phyloP scores from a whole-genome alignment of 2,888 invertebrate genomes.

The Pterobdella sp. region DNA sequence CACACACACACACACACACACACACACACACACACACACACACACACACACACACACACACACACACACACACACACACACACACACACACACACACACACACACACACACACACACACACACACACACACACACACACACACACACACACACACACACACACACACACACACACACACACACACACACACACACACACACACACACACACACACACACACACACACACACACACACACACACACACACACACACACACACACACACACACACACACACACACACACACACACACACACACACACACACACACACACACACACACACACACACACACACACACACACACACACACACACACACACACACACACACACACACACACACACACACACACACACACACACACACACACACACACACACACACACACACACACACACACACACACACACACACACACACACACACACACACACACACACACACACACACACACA shows the following conservation, averaged over 20 bases:
- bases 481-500: conserved; percentile 1
- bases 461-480: conserved; percentile 1
- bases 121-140: conserved; percentile 1
- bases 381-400: conserved; percentile 1
- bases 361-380: conserved; percentile 1
- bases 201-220: conserved; percentile 1
- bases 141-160: conserved; percentile 1
- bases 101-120: conserved; percentile 1
- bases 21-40: conserved; percentile 1
- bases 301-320: conserved; percentile 1
- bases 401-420: conserved; percentile 1
- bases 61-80: conserved; percentile 1
- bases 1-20: conserved; percentile 1
- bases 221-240: conserved; percentile 1
- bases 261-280: conserved; percentile 1
- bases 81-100: conserved; percentile 1
- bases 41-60: conserved; percentile 1
- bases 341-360: conserved; percentile 1
- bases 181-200: conserved; percentile 1
- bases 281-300: conserved; percentile 1
- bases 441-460: conserved; percentile 1
- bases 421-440: conserved; percentile 1
- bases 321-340: conserved; percentile 1
- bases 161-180: conserved; percentile 1
- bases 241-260: conserved; percentile 1